Percentiles rank a stretch among this genome's conserved stretches.
These are phyloP conservation scores for Gymnogyps californianus DNA, from an alignment of 2,113 vertebrate species.

Conservation along the genomic window DNA sequence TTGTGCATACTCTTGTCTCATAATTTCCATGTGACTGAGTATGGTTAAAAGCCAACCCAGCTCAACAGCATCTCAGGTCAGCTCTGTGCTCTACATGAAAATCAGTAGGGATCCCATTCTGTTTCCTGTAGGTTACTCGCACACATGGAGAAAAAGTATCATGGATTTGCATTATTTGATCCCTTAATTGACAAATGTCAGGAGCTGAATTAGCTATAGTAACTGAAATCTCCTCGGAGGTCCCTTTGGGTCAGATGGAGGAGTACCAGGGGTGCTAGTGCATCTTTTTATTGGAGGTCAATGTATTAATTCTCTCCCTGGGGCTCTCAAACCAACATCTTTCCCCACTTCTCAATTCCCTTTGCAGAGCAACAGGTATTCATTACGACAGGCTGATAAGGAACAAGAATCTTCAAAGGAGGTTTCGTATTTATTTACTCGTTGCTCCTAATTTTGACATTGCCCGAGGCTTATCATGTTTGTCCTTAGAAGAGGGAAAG, in stretches of 20 bases:
- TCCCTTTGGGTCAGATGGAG: neutral
- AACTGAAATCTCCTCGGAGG: neutral
- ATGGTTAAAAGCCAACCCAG: neutral
- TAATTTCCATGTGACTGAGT: neutral
- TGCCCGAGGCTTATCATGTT: neutral
- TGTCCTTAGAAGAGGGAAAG: neutral
- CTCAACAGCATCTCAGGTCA: neutral
- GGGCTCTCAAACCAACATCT: neutral
- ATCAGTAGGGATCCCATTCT: neutral
- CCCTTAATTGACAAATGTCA: neutral
- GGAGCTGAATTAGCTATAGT: neutral
- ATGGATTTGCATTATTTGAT: neutral
- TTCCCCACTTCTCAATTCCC: neutral
- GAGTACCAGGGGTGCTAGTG: accelerated
- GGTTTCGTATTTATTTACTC: neutral
- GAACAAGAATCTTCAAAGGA: neutral
- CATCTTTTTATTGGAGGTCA: neutral
- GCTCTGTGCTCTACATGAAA: neutral
- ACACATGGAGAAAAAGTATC: neutral
- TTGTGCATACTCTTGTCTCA: neutral
- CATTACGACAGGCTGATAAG: neutral
- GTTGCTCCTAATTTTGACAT: neutral
- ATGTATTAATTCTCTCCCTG: neutral
- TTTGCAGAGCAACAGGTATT: neutral
- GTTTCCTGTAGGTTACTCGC: neutral